Percentiles rank a stretch among this genome's conserved stretches.
phyloP scores from a whole-genome alignment of 2,797 vertebrate species.

The Dendrocincla fuliginosa region DNA sequence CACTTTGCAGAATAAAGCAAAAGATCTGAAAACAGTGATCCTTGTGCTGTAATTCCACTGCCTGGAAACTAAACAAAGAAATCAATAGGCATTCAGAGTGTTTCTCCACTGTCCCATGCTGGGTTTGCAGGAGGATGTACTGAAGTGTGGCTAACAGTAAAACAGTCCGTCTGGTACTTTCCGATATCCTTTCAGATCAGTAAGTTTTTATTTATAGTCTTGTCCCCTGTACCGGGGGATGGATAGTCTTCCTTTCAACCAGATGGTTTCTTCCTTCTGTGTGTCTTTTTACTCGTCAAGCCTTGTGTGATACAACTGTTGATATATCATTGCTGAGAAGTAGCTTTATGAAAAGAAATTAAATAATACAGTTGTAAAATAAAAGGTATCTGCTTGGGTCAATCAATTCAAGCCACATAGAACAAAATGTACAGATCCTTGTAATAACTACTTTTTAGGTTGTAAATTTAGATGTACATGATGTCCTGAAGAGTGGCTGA shows the following conservation, averaged over 20 bases:
- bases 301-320: not conserved
- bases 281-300: not conserved
- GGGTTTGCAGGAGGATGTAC: not conserved
- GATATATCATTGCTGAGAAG: not conserved
- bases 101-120: not conserved
- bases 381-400: not conserved
- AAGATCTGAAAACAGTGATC: not conserved
- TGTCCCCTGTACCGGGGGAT: not conserved
- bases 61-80: constrained; percentile 41
- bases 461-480: not conserved
- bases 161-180: constrained; percentile 2
- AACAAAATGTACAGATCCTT: not conserved
- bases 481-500: not conserved
- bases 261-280: constrained; percentile 18
- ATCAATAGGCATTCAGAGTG: constrained; percentile 6
- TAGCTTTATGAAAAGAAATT: not conserved
- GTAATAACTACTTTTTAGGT: not conserved
- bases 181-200: constrained; percentile 36
- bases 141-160: constrained; percentile 38
- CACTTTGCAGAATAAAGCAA: not conserved
- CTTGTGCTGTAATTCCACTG: not conserved
- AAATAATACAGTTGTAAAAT: not conserved
- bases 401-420: not conserved
- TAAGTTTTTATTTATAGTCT: constrained; percentile 57
- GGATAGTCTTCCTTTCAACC: not conserved